Conservation (phyloP, 53 echinoderm and acorn worm genomes). For the Holothuria leucospilota region DNA sequence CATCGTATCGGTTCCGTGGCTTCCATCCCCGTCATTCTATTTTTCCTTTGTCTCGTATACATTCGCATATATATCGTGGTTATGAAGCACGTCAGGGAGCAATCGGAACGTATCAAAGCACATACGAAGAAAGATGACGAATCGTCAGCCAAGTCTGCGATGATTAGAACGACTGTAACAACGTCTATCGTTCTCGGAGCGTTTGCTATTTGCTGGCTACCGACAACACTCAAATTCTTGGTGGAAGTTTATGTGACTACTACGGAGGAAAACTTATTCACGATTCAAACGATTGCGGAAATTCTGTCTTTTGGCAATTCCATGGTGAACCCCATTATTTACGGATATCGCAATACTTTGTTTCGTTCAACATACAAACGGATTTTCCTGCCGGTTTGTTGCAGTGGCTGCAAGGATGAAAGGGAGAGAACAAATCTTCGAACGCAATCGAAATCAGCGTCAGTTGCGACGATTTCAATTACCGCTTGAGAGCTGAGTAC, state of each 20-base stretch:
- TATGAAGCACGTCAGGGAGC: not conserved
- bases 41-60: not conserved
- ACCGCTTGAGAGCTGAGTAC: no score
- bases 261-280: not conserved
- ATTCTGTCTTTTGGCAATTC: conserved; percentile 25
- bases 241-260: not conserved
- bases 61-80: not conserved
- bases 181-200: conserved; percentile 10
- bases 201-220: conserved; percentile 12
- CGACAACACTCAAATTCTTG: not conserved
- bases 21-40: not conserved
- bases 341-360: conserved; percentile 1
- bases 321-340: conserved; percentile 18
- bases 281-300: conserved; percentile 1
- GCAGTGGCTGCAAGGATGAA: not conserved
- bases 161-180: not conserved
- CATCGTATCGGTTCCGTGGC: not conserved
- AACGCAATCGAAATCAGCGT: no score
- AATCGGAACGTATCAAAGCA: not conserved
- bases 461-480: no score
- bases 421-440: no score
- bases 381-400: not conserved
- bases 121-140: not conserved
- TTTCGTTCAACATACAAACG: not conserved
- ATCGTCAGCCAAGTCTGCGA: not conserved